Conservation (phyloP, 2,797 vertebrate species). For the Anomalospiza imberbis region DNA sequence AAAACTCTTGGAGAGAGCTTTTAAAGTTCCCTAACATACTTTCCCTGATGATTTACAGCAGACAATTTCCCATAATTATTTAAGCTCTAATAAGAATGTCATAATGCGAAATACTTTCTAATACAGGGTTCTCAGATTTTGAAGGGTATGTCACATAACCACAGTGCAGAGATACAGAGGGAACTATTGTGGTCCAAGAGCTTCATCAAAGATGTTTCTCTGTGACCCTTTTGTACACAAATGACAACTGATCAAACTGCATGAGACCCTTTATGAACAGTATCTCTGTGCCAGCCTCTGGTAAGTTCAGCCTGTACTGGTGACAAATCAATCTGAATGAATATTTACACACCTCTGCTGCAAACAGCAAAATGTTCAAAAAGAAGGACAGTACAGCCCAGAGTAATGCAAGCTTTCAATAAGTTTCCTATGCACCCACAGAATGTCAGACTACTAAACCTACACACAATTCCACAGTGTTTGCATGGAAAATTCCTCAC, state of each 20-base stretch:
- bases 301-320: not conserved
- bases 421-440: not conserved
- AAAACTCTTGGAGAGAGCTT: not conserved
- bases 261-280: fast-evolving
- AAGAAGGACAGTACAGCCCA: not conserved
- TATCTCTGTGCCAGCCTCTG: not conserved
- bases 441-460: not conserved
- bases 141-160: not conserved
- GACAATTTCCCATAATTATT: not conserved
- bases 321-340: not conserved
- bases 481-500: conserved; percentile 18
- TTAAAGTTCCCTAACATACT: not conserved
- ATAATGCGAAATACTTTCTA: not conserved
- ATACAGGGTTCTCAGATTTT: not conserved
- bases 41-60: not conserved
- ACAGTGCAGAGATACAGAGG: not conserved
- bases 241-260: not conserved
- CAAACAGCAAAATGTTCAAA: not conserved
- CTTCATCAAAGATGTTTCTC: not conserved
- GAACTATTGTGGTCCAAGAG: not conserved
- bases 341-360: not conserved
- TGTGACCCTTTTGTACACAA: not conserved
- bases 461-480: conserved; percentile 5
- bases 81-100: not conserved
- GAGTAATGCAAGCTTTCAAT: not conserved